Evolutionary conservation across 2,113 vertebrate genomes (phyloP), one percentile per base, ranked within the genome.

Genomic region (Psilopogon haemacephalus): DNA sequence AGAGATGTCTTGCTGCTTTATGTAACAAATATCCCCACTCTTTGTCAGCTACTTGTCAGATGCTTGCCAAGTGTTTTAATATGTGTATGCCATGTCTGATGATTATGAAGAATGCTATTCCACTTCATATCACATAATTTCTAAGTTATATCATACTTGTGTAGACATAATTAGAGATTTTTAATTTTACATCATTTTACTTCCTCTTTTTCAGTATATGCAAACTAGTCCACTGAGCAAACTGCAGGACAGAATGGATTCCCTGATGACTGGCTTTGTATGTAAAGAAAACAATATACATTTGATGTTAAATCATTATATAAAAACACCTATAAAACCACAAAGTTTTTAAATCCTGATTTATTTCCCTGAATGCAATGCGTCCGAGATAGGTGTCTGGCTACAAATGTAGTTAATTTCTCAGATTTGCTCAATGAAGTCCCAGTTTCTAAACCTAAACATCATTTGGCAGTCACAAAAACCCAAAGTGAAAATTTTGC

Each of bases 251-350:
- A 71, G 93, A 95, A 85, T 67, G 11, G 14, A n/a, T 50, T 92
- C 75, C 20, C 46, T 74, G 64, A 85, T 77, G 84, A 50, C 75
- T 80, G 28, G 42, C 77, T 89, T 87, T 69, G 91, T 85, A 77
- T n/a, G 88, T 74, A 85, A 80, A 89, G 90, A 89, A 95, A 95
- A 89, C 59, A 94, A 87, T 83, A 69, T 27, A 85, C 78, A 80
- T 54, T 68, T 63, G 77, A 69, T 74, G 52, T 74, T 94, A 94
- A 91, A 96, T 92, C 82, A 94, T 83, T 4, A 70, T 64, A 87
- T 68, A 94, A 94, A 96, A 94, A 52, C 56, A 92, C 30, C 82
- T 83, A 88, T 91, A 94, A 95, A 92, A 74, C n/a, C n/a, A n/a
- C n/a, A n/a, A n/a, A n/a, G n/a, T n/a, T n/a, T n/a, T n/a, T 87